Conservation (phyloP, 2,797 vertebrate species). For the Sitta carolinensis region DNA sequence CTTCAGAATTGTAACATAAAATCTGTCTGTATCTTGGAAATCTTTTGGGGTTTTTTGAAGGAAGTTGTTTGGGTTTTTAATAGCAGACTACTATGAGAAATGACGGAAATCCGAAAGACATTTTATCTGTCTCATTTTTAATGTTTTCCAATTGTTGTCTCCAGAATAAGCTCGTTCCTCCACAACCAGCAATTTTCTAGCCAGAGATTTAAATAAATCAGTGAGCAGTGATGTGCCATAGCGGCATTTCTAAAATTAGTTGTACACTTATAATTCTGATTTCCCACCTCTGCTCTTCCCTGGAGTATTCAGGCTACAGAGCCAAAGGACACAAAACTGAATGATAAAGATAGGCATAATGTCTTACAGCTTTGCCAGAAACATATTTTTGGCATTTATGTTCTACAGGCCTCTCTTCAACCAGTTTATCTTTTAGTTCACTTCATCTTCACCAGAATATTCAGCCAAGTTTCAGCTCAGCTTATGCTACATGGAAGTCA, state of each 20-base stretch:
- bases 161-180: neutral
- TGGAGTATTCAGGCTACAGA: neutral
- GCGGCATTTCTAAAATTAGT: neutral
- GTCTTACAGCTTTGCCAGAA: neutral
- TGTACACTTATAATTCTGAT: neutral
- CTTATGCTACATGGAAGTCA: neutral
- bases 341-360: neutral
- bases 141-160: neutral
- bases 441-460: neutral
- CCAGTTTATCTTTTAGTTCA: neutral
- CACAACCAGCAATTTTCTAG: slow-evolving; percentile 15
- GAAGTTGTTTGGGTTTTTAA: neutral
- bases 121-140: neutral
- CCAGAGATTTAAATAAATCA: slow-evolving; percentile 31
- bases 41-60: neutral
- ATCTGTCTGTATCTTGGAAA: neutral
- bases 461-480: neutral
- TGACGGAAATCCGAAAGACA: neutral
- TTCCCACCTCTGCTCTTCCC: slow-evolving; percentile 20
- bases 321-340: neutral
- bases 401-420: neutral
- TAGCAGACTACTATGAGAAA: neutral
- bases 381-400: neutral
- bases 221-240: neutral
- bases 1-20: neutral